Conservation (phyloP, 2,888 invertebrate species). For the Erynnis tages region DNA sequence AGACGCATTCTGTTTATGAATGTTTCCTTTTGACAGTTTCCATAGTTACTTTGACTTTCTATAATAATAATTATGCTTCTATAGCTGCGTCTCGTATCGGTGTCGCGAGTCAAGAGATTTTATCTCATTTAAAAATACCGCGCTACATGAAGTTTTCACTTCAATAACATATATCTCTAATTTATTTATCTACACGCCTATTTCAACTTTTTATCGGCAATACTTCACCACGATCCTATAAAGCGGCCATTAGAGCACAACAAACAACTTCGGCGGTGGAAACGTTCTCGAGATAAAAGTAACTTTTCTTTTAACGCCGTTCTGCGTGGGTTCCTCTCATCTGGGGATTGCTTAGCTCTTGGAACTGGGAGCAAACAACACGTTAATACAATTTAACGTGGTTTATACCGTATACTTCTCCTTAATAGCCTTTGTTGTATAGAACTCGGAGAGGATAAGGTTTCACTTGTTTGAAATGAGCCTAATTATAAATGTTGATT, state of each 20-base stretch:
- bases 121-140: too few relatives aligned
- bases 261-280: slow-evolving; percentile 14
- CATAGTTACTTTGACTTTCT: too few relatives aligned
- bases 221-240: background rate
- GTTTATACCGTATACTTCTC: background rate
- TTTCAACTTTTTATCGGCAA: background rate
- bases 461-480: too few relatives aligned
- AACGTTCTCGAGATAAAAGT: slow-evolving; percentile 4
- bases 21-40: too few relatives aligned
- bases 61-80: too few relatives aligned
- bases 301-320: slow-evolving; percentile 21
- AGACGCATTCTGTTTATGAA: too few relatives aligned
- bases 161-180: too few relatives aligned
- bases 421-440: background rate
- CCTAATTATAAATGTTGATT: too few relatives aligned
- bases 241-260: background rate
- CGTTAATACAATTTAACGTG: slow-evolving; percentile 16
- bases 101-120: too few relatives aligned
- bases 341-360: slow-evolving; percentile 5
- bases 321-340: slow-evolving; percentile 1
- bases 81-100: too few relatives aligned
- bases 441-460: too few relatives aligned
- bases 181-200: background rate
- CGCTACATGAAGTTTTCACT: too few relatives aligned
- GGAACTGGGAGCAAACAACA: slow-evolving; percentile 8